These are phyloP conservation scores for Oligia fasciuncula DNA, from an alignment of 2,888 invertebrate species.

Conservation along the genomic window DNA sequence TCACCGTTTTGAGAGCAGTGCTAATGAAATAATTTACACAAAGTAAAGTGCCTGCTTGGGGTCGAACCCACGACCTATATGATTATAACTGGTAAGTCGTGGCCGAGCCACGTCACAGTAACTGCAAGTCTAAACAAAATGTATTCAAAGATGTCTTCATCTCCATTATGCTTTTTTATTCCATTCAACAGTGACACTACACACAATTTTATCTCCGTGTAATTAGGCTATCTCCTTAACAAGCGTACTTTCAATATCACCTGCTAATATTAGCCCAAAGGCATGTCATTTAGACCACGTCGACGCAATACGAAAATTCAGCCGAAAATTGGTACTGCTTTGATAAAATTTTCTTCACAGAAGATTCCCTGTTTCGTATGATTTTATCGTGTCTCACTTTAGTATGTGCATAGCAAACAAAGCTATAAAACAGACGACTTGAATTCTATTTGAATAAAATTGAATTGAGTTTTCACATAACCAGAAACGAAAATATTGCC, in stretches of 20 bases:
- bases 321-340: not conserved
- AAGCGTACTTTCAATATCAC: conserved; percentile 42
- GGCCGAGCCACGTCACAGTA: not conserved
- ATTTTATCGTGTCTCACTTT: conserved; percentile 3
- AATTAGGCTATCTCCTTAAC: conserved; percentile 38
- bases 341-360: not conserved
- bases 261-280: conserved; percentile 50
- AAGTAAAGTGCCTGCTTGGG: too few relatives aligned
- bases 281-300: conserved; percentile 33
- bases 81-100: too few relatives aligned
- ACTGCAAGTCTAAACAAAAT: not conserved
- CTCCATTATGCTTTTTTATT: not conserved
- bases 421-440: conserved; percentile 18
- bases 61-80: not conserved
- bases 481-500: conserved; percentile 4
- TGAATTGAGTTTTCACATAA: conserved; percentile 27
- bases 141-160: not conserved
- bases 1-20: too few relatives aligned
- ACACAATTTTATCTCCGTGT: conserved; percentile 12
- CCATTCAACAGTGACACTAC: not conserved
- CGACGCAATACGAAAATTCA: conserved; percentile 18
- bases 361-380: not conserved
- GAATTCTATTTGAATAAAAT: conserved; percentile 30
- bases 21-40: too few relatives aligned
- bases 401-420: conserved; percentile 32